phyloP scores from a whole-genome alignment of 2,113 vertebrate species.

The Percopsis transmontana region DNA sequence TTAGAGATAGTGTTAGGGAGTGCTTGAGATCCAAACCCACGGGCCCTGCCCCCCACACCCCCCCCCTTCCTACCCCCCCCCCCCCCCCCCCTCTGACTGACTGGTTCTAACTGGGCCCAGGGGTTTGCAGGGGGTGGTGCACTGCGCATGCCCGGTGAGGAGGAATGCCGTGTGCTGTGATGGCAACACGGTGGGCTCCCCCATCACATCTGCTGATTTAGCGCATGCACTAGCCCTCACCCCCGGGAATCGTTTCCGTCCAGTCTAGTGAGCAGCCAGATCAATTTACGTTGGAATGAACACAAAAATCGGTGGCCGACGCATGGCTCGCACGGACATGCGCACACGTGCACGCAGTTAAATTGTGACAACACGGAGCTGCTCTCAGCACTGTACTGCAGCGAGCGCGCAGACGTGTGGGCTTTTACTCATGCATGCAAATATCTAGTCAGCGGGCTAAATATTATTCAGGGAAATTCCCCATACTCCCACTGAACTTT shows the following conservation, averaged over 20 bases:
- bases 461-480: conserved; percentile 63
- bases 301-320: conserved; percentile 69
- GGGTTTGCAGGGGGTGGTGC: conserved; percentile 16
- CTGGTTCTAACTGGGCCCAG: conserved; percentile 71
- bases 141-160: conserved; percentile 81
- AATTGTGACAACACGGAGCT: conserved; percentile 32
- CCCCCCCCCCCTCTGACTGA: conserved; percentile 50
- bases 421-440: conserved; percentile 67
- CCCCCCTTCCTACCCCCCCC: neutral
- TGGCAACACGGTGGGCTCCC: conserved; percentile 81
- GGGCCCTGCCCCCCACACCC: too few relatives aligned
- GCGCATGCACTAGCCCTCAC: conserved; percentile 53
- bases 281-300: conserved; percentile 82
- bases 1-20: too few relatives aligned
- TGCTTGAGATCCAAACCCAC: too few relatives aligned
- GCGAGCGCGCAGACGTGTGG: conserved; percentile 40
- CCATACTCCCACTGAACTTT: conserved; percentile 19
- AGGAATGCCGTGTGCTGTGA: conserved; percentile 80
- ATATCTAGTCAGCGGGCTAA: conserved; percentile 47
- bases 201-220: conserved; percentile 81
- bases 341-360: conserved; percentile 26
- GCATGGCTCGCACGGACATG: conserved; percentile 42
- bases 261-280: conserved; percentile 87
- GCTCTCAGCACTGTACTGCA: conserved; percentile 40
- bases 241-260: conserved; percentile 82